These are phyloP conservation scores for Elaphurus davidianus DNA, from an alignment of 2,113 vertebrate species.

Conservation along the genomic window DNA sequence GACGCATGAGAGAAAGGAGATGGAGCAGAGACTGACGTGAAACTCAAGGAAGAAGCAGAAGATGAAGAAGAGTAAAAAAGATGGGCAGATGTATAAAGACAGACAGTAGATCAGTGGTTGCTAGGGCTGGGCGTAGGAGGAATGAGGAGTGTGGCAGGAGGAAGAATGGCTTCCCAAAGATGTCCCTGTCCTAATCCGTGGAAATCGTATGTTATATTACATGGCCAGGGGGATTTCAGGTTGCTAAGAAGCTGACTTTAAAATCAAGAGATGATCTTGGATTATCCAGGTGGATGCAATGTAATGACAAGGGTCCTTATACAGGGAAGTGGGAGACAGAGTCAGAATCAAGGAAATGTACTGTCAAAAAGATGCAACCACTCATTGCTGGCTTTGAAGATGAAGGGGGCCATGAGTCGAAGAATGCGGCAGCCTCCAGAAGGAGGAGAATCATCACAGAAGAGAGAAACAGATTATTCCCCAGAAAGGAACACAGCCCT, in stretches of 20 bases:
- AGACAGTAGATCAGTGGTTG: not conserved
- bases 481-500: not conserved
- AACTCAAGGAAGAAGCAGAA: not conserved
- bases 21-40: not conserved
- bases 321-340: not conserved
- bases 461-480: not conserved
- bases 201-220: not conserved
- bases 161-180: not conserved
- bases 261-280: not conserved
- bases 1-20: not conserved
- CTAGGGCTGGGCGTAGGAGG: too few relatives aligned
- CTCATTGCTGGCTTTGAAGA: not conserved
- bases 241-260: not conserved
- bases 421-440: not conserved
- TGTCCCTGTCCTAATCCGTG: too few relatives aligned
- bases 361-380: not conserved
- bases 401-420: not conserved
- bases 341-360: not conserved
- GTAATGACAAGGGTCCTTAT: not conserved
- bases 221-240: not conserved
- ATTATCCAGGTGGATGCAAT: not conserved
- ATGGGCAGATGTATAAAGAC: not conserved
- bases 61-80: not conserved
- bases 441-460: not conserved
- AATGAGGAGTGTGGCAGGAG: not conserved